These are phyloP conservation scores for Carlito syrichta DNA, from an alignment of 2,113 vertebrate species.

Conservation along the genomic window DNA sequence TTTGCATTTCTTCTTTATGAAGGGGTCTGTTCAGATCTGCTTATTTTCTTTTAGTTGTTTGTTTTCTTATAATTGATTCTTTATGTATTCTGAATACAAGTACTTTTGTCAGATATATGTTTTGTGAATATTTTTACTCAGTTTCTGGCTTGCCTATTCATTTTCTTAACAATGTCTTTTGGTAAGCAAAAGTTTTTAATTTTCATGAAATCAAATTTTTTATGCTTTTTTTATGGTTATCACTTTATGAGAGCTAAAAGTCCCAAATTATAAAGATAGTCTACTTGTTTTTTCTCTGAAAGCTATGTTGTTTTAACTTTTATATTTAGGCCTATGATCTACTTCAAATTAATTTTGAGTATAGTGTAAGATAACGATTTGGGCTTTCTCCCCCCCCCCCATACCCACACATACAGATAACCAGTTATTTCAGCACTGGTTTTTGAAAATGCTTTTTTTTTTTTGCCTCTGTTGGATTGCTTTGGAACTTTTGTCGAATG, in stretches of 20 bases:
- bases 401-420: background rate
- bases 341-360: background rate
- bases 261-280: background rate
- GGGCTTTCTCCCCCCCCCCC: background rate
- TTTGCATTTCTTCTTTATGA: background rate
- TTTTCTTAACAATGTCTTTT: slow-evolving; percentile 20
- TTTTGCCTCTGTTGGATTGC: background rate
- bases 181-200: slow-evolving; percentile 3
- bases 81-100: background rate
- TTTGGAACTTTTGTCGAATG: background rate
- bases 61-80: background rate
- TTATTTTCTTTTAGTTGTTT: background rate
- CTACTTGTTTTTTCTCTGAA: background rate
- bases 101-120: background rate
- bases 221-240: background rate
- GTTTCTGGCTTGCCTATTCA: background rate
- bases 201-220: background rate
- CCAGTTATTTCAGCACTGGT: background rate
- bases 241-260: background rate
- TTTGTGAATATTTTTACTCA: slow-evolving; percentile 26
- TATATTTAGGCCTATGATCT: background rate
- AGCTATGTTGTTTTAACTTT: background rate
- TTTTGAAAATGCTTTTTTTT: background rate
- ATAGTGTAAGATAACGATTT: background rate
- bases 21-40: background rate